A percentile compares a stretch with the other conserved stretches of the same genome.
These are phyloP conservation scores for Dryocosmus kuriphilus DNA, from an alignment of 2,888 invertebrate genomes.

Conservation along the genomic window DNA sequence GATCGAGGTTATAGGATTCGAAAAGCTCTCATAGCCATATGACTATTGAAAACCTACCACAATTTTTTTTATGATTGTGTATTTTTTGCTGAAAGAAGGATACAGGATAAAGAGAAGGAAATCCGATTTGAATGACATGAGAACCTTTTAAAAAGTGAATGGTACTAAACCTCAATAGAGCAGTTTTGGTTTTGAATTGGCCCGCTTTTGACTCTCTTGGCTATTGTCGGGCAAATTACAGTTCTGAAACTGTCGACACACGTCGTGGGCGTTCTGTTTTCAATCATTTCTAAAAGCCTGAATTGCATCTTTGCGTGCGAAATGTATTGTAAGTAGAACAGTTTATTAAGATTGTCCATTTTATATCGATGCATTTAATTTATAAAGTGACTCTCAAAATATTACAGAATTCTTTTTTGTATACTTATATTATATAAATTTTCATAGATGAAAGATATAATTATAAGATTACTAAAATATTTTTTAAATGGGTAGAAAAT, in stretches of 20 bases:
- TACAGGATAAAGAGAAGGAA: neutral
- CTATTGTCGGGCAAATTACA: slow-evolving; percentile 68
- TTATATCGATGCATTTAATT: neutral
- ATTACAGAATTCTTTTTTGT: neutral
- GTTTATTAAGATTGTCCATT: neutral
- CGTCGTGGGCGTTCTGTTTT: slow-evolving; percentile 72
- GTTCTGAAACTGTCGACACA: slow-evolving; percentile 63
- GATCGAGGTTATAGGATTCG: slow-evolving; percentile 13
- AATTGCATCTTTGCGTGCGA: neutral
- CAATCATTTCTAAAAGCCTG: slow-evolving; percentile 54
- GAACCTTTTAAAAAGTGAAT: slow-evolving; percentile 19
- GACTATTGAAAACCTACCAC: neutral
- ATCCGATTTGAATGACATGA: slow-evolving; percentile 33
- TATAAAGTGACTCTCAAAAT: neutral
- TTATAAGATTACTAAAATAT: too few relatives aligned
- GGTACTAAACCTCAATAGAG: slow-evolving; percentile 61
- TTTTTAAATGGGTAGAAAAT: too few relatives aligned
- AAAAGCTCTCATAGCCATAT: neutral
- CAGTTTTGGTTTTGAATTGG: slow-evolving; percentile 73
- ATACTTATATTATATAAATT: neutral
- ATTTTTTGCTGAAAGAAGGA: neutral
- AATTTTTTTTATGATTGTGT: neutral
- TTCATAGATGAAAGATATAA: neutral
- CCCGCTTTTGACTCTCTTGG: slow-evolving; percentile 62
- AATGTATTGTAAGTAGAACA: neutral